Evolutionary conservation across 1,140 invertebrate species (phyloP), one percentile per base, ranked within the genome.

Genomic region (Vollenhovia emeryi): DNA sequence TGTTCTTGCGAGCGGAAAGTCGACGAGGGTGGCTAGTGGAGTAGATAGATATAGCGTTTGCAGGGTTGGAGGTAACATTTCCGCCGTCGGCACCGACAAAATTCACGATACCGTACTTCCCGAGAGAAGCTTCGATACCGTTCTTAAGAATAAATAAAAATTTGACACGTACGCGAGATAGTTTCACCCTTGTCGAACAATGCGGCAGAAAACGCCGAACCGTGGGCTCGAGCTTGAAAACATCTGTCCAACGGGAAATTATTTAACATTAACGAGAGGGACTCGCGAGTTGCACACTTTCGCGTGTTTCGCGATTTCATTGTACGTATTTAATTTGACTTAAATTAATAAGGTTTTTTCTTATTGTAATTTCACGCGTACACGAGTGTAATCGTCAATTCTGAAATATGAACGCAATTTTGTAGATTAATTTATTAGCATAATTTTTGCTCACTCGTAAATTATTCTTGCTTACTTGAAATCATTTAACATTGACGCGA

Each of bases 1-100:
- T 62, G 78, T 73, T 84, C 73, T 84, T 64, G 73, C 80, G 80
- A 84, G 69, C 59, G 80, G 55, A 84, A 74, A 84, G 73, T 84
- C 80, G 55, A 76, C 69, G 55, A 84, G 57, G 78, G 78, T 82
- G 66, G 78, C 78, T 82, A 82, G 66, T 82, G 78, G 78, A 82
- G 78, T 73, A 82, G 78, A 82, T 82, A 82, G 78, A 82, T 82
- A 82, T 24, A 82, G 50, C 66, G 66, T 21, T 45, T 18, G 5
- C 60, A 11, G 78, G 66, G 66, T 59, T 82, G 78, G 66, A 69
- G 78, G 57, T n/a, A 80, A 71, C 78, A 57, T 73, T 82, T 82
- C 78, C 78, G 78, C 78, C 66, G 66, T 57, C 50, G 66, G 66
- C 78, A 27, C 50, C 36, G 64, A 40, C 64, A 55, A 71, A 71